Percentiles rank a stretch among this genome's conserved stretches.
Conservation (phyloP, 37 sponge, comb jelly and placozoan species). For the Ianthella basta region DNA sequence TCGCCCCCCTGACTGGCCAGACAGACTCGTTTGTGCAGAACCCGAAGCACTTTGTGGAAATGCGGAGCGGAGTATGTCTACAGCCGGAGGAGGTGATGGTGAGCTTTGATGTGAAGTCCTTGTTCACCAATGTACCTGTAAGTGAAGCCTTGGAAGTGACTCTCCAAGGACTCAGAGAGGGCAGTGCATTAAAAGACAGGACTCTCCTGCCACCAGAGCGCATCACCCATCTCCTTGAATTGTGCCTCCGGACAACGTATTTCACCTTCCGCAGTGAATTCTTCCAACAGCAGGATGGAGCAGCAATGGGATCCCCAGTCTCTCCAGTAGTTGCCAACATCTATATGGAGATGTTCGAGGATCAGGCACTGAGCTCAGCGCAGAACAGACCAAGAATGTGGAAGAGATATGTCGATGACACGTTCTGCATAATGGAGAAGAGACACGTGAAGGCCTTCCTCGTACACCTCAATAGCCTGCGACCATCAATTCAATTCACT, state of each 20-base stretch:
- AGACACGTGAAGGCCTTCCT: background rate
- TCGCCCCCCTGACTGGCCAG: background rate
- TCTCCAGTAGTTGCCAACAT: conserved; percentile 42
- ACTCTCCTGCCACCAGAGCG: conserved; percentile 8
- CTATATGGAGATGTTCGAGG: conserved; percentile 44
- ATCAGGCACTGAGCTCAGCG: background rate
- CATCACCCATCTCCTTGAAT: conserved; percentile 28
- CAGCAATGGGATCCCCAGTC: conserved; percentile 45
- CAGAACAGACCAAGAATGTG: background rate
- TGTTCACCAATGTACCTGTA: conserved; percentile 13
- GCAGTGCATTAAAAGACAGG: conserved; percentile 1
- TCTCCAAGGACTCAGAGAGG: background rate
- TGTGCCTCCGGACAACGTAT: conserved; percentile 30
- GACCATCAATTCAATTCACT: conserved; percentile 21
- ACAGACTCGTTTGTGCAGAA: background rate
- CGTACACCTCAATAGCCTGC: conserved; percentile 2
- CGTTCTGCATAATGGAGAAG: conserved; percentile 30
- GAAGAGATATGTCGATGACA: conserved; percentile 38
- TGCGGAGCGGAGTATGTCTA: background rate
- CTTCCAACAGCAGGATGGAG: conserved; percentile 23
- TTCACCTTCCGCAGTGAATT: background rate
- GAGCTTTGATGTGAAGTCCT: background rate
- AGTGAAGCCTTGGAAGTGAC: background rate
- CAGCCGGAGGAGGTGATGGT: background rate
- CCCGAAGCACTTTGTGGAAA: conserved; percentile 7